Base-by-base conservation (phyloP, 1,140 invertebrate genomes). In the Bombus turneri region DNA sequence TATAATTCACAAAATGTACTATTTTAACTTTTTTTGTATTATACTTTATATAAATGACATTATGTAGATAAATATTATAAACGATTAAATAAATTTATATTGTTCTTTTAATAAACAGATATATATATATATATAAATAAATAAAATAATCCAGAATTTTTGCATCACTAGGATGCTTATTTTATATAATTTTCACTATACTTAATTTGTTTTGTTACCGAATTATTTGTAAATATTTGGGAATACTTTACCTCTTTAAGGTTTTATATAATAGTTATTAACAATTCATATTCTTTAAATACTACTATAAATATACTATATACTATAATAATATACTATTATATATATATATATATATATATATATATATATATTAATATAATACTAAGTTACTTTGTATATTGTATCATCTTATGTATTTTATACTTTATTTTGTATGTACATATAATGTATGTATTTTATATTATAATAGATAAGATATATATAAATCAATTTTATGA, bases 211-310 rank as follows among this genome's bases (percentile, higher is more conserved):
- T 37, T 59, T 28, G 37, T 59, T 76, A n/a, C 6, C 18, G 15
- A 28, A 34, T 59, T 76, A 10, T 37, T 37, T 31, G 5, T 69
- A n/a, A 47, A 37, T 28, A 47, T 28, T 76, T 22, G 1, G 1
- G 22, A 76, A 15, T 53, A 68, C 13, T 43, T 39, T 39, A 39
- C 18, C 18, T 62, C 28, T n/a, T 39, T 28, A 15, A 68, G 41
- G 22, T 59, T 15, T 47, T 62, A 72, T n/a, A 39, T 73, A 73
- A 81, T n/a, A 64, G 18, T 68, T 34, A 43, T 39, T 79, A 37
- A 28, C 62, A 31, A 28, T 15, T 66, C 3, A 18, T 53, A 31
- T 53, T 74, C 25, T 2, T 62, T 66, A 47, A 47, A 47, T 47
- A 47, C 5, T 47, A 47, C 43, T 47, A 47, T 47, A 15, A 47